Base-by-base conservation (phyloP, 2,113 vertebrate species). In the Suncus etruscus region DNA sequence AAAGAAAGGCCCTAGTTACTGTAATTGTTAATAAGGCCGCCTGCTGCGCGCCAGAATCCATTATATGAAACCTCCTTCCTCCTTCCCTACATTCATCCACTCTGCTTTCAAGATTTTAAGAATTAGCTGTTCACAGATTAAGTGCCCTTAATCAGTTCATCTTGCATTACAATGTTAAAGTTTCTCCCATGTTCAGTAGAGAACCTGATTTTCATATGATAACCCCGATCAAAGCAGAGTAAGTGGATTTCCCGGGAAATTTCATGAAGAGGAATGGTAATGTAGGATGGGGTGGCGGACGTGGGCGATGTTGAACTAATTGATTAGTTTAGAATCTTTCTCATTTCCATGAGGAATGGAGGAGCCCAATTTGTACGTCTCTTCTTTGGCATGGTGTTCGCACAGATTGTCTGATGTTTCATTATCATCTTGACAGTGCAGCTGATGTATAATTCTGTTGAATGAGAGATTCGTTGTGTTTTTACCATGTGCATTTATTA, bases 91-190 rank as follows among this genome's bases (percentile, higher is more conserved):
- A 20, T 72, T n/a, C 54, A 68, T 63, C 93, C 58, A 61, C 74
- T 83, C 79, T 2, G 11, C 93, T 74, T 77, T 0, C 1, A 45
- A 32, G 47, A 70, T 88, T 88, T 84, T 83, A 83, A 87, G 86
- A 95, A 94, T 96, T 94, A 95, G 88, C 90, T 58, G 54, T 81
- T 89, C 22, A 0, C 10, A 83, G 91, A 86, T 95, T 68, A 96
- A 97, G 95, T 94, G 90, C 83, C 86, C 90, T 94, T 96, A 94
- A 96, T 96, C 96, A 95, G 83, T n/a, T 83, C 83, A 2, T 82
- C 90, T 90, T 54, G 54, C 80, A 89, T 96, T 75, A 86, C 88
- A 91, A 31, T 82, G 83, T 48, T 70, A 86, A 79, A 95, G 91
- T 92, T 84, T 90, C 70, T 83, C 58, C 78, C 32, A 0, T 65